Evolutionary conservation across 2,797 vertebrate species (phyloP).

Genomic region (Chiloscyllium punctatum): DNA sequence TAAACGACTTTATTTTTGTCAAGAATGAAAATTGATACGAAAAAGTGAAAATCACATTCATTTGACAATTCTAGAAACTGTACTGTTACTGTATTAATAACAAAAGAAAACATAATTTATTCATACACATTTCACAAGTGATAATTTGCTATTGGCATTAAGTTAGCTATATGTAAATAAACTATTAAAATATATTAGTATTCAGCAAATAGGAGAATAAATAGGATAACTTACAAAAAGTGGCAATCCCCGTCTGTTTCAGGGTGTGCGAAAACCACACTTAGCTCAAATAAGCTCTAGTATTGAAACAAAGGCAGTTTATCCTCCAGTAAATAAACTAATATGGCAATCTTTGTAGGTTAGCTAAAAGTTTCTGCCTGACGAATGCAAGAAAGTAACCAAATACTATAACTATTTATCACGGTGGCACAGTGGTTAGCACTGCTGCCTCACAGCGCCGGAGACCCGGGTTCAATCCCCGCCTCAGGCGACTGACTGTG

Average conservation of each 20-base stretch:
- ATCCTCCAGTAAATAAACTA: not conserved
- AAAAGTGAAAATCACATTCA: not conserved
- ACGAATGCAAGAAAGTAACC: not conserved
- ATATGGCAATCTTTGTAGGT: not conserved
- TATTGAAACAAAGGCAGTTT: conserved; percentile 48
- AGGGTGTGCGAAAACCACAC: conserved; percentile 79
- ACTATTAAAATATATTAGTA: conserved; percentile 45
- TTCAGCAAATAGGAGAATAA: conserved; percentile 35
- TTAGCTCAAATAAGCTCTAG: conserved; percentile 83
- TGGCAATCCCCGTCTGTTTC: conserved; percentile 84
- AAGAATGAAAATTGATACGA: not conserved
- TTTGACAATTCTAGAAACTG: not conserved
- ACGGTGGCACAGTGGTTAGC: too few species aligned
- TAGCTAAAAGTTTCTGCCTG: not conserved
- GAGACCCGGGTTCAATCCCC: too few species aligned
- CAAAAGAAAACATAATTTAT: not conserved
- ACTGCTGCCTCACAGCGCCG: too few species aligned
- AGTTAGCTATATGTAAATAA: conserved; percentile 38
- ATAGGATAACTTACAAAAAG: conserved; percentile 80
- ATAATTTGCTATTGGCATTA: not conserved
- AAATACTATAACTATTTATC: not conserved
- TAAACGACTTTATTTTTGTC: not conserved
- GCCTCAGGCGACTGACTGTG: too few species aligned
- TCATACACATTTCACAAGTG: not conserved
- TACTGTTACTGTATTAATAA: not conserved